Percentiles rank a stretch among this genome's conserved stretches.
phyloP scores from a whole-genome alignment of 2,888 invertebrate genomes.

The Matsumyia berberina region DNA sequence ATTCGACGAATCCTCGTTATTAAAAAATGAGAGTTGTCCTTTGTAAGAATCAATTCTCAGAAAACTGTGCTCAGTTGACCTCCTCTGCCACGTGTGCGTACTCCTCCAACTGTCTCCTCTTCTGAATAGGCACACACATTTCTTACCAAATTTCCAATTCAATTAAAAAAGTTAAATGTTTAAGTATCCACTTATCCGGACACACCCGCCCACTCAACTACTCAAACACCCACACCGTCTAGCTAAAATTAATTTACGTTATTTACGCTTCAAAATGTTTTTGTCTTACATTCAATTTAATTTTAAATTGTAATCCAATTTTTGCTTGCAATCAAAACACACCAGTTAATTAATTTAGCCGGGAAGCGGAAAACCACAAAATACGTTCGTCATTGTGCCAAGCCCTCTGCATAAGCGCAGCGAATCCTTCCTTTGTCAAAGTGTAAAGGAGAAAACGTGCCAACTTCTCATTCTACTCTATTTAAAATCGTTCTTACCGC shows the following conservation, averaged over 20 bases:
- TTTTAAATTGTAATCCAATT: slow-evolving; percentile 73
- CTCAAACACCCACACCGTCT: neutral
- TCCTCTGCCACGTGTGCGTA: too few species aligned
- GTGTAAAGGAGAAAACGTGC: neutral
- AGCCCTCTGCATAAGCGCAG: neutral
- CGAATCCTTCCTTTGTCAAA: too few species aligned
- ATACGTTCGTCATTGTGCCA: slow-evolving; percentile 24
- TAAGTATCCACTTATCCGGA: neutral
- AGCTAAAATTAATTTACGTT: slow-evolving; percentile 58
- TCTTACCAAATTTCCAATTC: neutral
- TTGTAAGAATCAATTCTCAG: too few species aligned
- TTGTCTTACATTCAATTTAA: slow-evolving; percentile 66
- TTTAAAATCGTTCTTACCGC: slow-evolving; percentile 22
- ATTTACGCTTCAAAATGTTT: slow-evolving; percentile 47
- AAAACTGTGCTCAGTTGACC: too few species aligned
- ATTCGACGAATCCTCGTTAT: too few species aligned
- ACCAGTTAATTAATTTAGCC: slow-evolving; percentile 66
- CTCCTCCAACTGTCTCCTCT: too few species aligned
- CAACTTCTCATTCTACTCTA: neutral
- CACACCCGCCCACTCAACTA: too few species aligned
- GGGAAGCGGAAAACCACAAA: slow-evolving; percentile 54
- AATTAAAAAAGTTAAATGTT: slow-evolving; percentile 14
- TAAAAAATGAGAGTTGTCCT: too few species aligned
- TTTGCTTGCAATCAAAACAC: slow-evolving; percentile 59
- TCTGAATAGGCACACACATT: neutral